These are phyloP conservation scores for Diaperis boleti DNA, from an alignment of 2,888 invertebrate genomes.

Conservation along the genomic window DNA sequence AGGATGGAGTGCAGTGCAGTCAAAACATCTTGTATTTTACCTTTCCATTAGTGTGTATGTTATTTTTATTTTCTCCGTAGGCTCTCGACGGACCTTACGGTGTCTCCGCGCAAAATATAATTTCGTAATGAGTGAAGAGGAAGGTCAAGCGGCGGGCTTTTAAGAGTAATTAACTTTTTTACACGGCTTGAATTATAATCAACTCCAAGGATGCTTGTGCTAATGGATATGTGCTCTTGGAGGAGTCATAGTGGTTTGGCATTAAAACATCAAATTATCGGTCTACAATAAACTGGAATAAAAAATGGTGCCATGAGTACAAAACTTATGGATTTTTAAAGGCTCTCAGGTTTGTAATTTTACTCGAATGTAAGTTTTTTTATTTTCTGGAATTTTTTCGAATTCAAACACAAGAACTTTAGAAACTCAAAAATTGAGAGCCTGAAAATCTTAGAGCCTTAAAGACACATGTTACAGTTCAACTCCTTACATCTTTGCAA, in stretches of 20 bases:
- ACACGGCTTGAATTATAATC: slow-evolving; percentile 16
- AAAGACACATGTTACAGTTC: no score
- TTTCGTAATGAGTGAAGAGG: slow-evolving; percentile 8
- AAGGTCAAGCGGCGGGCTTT: slow-evolving; percentile 25
- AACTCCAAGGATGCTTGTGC: slow-evolving; percentile 24
- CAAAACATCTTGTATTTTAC: slow-evolving; percentile 40
- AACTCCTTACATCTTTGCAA: no score
- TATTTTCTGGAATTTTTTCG: no score
- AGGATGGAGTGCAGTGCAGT: slow-evolving; percentile 38
- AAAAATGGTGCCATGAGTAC: no score
- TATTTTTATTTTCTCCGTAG: background rate
- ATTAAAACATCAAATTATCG: slow-evolving; percentile 20
- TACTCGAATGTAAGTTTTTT: no score
- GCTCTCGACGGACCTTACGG: slow-evolving; percentile 1
- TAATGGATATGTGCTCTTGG: slow-evolving; percentile 30
- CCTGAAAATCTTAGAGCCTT: no score
- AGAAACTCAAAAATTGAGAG: no score
- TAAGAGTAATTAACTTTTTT: slow-evolving; percentile 29
- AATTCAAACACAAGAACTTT: no score
- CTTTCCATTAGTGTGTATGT: slow-evolving; percentile 38
- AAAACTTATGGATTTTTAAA: no score
- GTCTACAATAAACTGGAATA: no score
- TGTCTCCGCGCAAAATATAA: slow-evolving; percentile 3
- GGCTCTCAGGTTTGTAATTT: no score
- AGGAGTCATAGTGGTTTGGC: slow-evolving; percentile 17